Percentiles rank a stretch among this genome's conserved stretches.
Conservation (phyloP, 2,797 vertebrate species). For the Cirrhinus mrigala region DNA sequence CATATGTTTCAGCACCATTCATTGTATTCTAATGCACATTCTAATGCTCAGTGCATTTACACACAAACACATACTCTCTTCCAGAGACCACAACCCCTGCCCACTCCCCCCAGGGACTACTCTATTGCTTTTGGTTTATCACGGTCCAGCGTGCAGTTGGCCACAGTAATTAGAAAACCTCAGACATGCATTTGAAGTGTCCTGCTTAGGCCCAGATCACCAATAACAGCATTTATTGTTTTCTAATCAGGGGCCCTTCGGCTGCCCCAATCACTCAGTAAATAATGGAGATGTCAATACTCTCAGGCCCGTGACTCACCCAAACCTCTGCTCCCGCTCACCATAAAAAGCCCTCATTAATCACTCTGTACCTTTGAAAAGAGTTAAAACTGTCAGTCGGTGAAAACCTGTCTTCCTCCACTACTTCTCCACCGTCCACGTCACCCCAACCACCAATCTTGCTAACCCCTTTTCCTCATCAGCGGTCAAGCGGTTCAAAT, state of each 20-base stretch:
- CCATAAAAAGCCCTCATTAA: conserved; percentile 81
- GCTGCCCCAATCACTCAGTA: conserved; percentile 82
- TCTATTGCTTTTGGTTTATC: conserved; percentile 72
- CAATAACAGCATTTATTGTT: conserved; percentile 85
- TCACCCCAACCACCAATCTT: conserved; percentile 7
- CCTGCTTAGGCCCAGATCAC: conserved; percentile 75
- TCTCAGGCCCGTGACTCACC: conserved; percentile 76
- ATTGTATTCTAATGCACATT: conserved; percentile 50
- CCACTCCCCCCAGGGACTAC: conserved; percentile 50
- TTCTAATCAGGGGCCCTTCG: conserved; percentile 83
- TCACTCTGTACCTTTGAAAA: conserved; percentile 78
- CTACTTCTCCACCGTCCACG: conserved; percentile 47
- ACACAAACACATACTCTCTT: conserved; percentile 32
- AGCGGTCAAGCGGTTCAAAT: conserved; percentile 81
- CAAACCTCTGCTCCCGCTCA: conserved; percentile 59
- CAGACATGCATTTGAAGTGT: conserved; percentile 78
- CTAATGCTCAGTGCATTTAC: conserved; percentile 30
- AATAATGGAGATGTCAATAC: conserved; percentile 86
- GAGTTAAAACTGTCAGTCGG: conserved; percentile 74
- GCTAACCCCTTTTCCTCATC: conserved; percentile 65
- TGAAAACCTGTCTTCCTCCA: conserved; percentile 61
- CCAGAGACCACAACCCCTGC: conserved; percentile 25
- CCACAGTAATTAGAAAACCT: conserved; percentile 79
- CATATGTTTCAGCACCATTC: conserved; percentile 30
- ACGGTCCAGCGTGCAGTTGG: conserved; percentile 69